phyloP scores from a whole-genome alignment of 2,113 vertebrate species.

The Phaethon lepturus region DNA sequence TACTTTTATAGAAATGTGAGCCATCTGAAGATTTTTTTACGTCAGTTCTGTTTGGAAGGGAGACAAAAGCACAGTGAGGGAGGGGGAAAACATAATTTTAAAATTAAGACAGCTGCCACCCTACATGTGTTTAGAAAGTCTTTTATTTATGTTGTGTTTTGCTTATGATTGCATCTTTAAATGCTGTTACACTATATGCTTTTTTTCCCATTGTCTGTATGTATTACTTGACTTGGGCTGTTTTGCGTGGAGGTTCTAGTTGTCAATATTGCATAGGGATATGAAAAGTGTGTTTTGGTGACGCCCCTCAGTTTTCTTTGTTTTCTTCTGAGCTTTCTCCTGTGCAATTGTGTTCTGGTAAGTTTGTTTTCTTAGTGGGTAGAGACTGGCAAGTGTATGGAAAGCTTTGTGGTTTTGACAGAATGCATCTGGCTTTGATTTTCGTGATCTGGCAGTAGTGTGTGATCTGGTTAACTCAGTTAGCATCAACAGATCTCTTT shows the following conservation, averaged over 20 bases:
- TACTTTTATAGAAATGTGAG: not conserved
- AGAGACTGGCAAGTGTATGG: not conserved
- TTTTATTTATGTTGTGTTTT: not conserved
- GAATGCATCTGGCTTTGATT: not conserved
- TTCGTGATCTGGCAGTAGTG: not conserved
- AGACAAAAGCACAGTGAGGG: not conserved
- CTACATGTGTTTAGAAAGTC: not conserved
- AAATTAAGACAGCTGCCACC: not conserved
- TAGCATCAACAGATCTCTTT: not conserved
- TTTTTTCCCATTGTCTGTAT: not conserved
- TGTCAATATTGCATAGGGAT: not conserved
- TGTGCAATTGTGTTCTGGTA: not conserved
- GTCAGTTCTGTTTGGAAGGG: not conserved
- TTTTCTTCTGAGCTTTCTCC: not conserved
- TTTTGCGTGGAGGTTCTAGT: not conserved
- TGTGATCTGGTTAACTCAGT: not conserved
- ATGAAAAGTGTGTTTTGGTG: not conserved
- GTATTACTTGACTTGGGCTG: not conserved
- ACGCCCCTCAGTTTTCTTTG: not conserved
- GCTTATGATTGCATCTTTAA: not conserved
- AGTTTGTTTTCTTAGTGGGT: not conserved
- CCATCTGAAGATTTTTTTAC: not conserved
- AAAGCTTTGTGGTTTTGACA: not conserved
- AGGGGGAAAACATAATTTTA: not conserved
- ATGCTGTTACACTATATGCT: not conserved